Base-by-base conservation (phyloP, 2,888 invertebrate species). In the Pachliopta kotzebuea region DNA sequence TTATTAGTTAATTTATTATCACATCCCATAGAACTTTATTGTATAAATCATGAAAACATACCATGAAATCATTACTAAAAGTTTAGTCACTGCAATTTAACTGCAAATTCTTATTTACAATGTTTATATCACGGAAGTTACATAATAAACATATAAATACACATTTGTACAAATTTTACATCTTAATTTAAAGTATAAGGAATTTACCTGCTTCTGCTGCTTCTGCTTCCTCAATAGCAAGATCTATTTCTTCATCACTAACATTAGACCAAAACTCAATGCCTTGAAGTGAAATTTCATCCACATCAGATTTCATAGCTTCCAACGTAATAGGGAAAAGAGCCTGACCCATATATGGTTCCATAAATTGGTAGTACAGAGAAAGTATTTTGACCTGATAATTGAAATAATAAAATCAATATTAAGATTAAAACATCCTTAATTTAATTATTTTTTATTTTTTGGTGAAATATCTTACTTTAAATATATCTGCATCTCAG, bases 261-360 rank as follows among this genome's bases (percentile, higher is more conserved):
- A 99, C 99, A 77, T 98, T 99, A 6, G 99, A 99, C 99, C 99
- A 99, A 91, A 99, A 99, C 87, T 99, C 99, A 83, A 99, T 99
- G 72, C 99, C 99, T 92, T 99, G 99, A 64, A 99, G 93, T 21
- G 98, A 96, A 62, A 99, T 96, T 74, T 99, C 98, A 89, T 99
- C 98, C 71, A 96, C 94, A 70, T 98, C 98, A 21, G 97, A 97
- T 83, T 98, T 98, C 98, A 99, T 99, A 14, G 99, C 99, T 87
- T 98, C 98, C 80, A 99, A 92, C 11, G 99, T 99, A 66, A 99
- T 99, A 31, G 99, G 98, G 86, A 99, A 99, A 21, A 99, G 91
- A 18, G 99, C 99, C 79, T 96, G 97, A 0, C 96, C 98, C 99
- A 99, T 99, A 81, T 99, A 99, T 18, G 97, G 96, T 84, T 99